A percentile compares a stretch with the other conserved stretches of the same genome.
These are phyloP conservation scores for Leuciscus idus DNA, from an alignment of 2,113 vertebrate genomes.

Conservation along the genomic window DNA sequence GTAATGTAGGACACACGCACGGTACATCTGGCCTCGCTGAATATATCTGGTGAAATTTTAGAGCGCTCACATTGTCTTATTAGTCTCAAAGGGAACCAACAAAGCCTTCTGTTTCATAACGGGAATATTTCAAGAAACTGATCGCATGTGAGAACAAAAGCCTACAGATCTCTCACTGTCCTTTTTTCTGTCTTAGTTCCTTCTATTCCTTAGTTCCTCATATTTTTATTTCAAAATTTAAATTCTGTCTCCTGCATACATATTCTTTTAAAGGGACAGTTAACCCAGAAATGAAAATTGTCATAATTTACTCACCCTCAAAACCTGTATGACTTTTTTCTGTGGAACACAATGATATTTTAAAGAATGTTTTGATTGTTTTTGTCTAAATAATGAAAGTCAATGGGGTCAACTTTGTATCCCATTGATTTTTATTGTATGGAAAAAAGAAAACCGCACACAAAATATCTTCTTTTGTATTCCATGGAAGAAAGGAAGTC, in stretches of 20 bases:
- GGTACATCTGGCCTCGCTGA: conserved; percentile 19
- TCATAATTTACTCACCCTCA: neutral
- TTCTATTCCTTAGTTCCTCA: neutral
- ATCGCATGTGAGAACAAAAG: conserved; percentile 1
- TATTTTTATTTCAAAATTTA: neutral
- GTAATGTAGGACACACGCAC: neutral
- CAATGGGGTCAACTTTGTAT: neutral
- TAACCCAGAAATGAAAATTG: neutral
- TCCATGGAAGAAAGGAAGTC: neutral
- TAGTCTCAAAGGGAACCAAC: conserved; percentile 13
- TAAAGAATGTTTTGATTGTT: neutral
- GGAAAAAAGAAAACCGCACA: neutral
- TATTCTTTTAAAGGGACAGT: neutral
- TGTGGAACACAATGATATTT: neutral
- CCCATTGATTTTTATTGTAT: neutral
- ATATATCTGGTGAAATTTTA: conserved; percentile 17
- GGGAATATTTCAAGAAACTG: neutral
- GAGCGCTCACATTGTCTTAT: neutral
- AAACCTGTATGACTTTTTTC: neutral
- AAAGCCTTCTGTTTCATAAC: neutral
- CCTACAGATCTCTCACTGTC: neutral
- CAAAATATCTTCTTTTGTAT: neutral
- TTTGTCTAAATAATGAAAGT: neutral
- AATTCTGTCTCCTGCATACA: neutral
- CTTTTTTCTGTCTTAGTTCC: neutral